phyloP scores from a whole-genome alignment of 2,888 invertebrate species.

The Platycnemis pennipes region DNA sequence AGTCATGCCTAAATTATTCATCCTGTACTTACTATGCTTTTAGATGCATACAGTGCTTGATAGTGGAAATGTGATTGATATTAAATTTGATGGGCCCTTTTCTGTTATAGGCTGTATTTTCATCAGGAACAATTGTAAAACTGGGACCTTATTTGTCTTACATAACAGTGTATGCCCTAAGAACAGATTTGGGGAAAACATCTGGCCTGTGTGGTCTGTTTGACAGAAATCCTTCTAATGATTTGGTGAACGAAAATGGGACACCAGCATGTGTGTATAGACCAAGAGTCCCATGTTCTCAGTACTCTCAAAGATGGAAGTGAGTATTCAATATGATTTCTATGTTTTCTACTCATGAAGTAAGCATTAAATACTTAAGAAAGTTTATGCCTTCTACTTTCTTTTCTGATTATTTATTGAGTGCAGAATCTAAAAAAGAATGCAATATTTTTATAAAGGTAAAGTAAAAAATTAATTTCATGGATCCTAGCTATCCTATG shows the following conservation, averaged over 20 bases:
- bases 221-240: slow-evolving; percentile 74
- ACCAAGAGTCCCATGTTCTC: slow-evolving; percentile 56
- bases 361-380: not conserved
- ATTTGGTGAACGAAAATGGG: slow-evolving; percentile 73
- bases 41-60: not conserved
- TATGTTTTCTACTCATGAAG: not conserved
- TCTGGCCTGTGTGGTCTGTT: slow-evolving; percentile 74
- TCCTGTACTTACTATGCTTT: too few relatives aligned
- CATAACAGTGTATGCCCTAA: slow-evolving; percentile 74
- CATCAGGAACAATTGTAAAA: slow-evolving; percentile 73
- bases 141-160: slow-evolving; percentile 74
- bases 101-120: slow-evolving; percentile 73
- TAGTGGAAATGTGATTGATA: not conserved
- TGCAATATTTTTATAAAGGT: too few relatives aligned
- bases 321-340: not conserved
- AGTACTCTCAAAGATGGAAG: slow-evolving; percentile 69
- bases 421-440: too few relatives aligned
- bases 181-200: slow-evolving; percentile 74
- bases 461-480: too few relatives aligned
- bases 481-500: too few relatives aligned
- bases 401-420: too few relatives aligned
- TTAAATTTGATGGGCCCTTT: not conserved
- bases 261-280: slow-evolving; percentile 72
- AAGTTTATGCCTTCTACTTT: too few relatives aligned
- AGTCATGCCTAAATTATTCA: not conserved